Conservation (phyloP, 2,113 vertebrate genomes). For the Hippolais icterina region DNA sequence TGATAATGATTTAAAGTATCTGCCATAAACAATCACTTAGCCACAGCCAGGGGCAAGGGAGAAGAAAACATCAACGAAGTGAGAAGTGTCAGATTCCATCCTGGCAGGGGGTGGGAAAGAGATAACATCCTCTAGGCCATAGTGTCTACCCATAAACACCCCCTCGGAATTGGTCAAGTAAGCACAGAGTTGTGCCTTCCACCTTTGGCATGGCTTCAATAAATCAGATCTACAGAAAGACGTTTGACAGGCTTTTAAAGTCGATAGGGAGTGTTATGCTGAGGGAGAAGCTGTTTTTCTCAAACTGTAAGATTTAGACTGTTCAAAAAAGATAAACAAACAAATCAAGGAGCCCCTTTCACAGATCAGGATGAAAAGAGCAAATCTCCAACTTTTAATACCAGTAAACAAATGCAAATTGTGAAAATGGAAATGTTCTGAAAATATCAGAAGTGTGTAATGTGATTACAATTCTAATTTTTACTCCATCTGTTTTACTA, state of each 20-base stretch:
- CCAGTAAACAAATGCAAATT: neutral
- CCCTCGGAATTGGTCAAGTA: conserved; percentile 50
- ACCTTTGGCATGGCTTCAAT: conserved; percentile 51
- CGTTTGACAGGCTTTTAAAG: conserved; percentile 39
- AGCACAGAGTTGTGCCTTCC: conserved; percentile 11
- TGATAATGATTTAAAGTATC: conserved; percentile 65
- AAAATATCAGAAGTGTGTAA: neutral
- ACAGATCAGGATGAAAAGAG: neutral
- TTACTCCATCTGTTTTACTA: neutral
- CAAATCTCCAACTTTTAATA: neutral
- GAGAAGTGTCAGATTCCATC: conserved; percentile 67
- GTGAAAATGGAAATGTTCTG: neutral
- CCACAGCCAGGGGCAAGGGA: conserved; percentile 54
- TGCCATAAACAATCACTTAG: conserved; percentile 70
- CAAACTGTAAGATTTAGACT: neutral
- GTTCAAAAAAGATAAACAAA: neutral
- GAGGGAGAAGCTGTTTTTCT: neutral
- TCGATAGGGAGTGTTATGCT: neutral
- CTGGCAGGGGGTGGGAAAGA: conserved; percentile 65
- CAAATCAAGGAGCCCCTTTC: neutral
- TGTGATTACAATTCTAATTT: neutral
- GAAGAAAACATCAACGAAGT: conserved; percentile 64
- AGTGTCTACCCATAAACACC: conserved; percentile 50
- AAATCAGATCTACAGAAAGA: conserved; percentile 63
- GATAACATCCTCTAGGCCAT: conserved; percentile 63